These are phyloP conservation scores for Gymnodraco acuticeps DNA, from an alignment of 2,797 vertebrate species.

Conservation along the genomic window DNA sequence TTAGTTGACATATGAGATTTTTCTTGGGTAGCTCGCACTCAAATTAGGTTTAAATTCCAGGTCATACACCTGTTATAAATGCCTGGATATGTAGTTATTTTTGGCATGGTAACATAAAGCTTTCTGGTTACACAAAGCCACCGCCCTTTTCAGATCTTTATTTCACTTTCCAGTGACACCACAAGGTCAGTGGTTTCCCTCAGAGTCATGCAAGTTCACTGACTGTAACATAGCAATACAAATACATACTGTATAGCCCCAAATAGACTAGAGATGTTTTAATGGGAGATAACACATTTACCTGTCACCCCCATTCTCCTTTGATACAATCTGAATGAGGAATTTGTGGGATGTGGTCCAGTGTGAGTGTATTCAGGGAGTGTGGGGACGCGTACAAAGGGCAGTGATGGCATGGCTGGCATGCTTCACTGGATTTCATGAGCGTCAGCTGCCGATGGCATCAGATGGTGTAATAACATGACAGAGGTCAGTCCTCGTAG, in stretches of 20 bases:
- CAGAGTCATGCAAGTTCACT: background rate
- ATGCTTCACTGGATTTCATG: slow-evolving; percentile 65
- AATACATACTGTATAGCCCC: background rate
- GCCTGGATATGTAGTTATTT: slow-evolving; percentile 38
- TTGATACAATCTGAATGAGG: slow-evolving; percentile 15
- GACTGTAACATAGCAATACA: background rate
- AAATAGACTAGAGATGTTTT: background rate
- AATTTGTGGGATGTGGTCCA: slow-evolving; percentile 35
- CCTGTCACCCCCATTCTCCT: slow-evolving; percentile 44
- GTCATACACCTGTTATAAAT: slow-evolving; percentile 32
- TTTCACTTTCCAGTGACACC: slow-evolving; percentile 37
- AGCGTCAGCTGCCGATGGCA: slow-evolving; percentile 69
- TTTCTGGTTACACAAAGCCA: slow-evolving; percentile 11
- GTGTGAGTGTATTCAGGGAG: slow-evolving; percentile 42
- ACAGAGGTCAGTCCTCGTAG: slow-evolving; percentile 61
- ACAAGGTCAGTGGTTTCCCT: slow-evolving; percentile 1
- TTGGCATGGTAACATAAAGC: slow-evolving; percentile 29
- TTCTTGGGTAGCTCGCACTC: slow-evolving; percentile 28
- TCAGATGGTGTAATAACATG: slow-evolving; percentile 68
- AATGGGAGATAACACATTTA: slow-evolving; percentile 36
- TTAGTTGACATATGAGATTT: slow-evolving; percentile 34
- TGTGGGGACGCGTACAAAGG: slow-evolving; percentile 62
- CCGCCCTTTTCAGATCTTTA: slow-evolving; percentile 23
- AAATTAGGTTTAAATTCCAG: slow-evolving; percentile 34
- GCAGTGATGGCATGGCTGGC: slow-evolving; percentile 68